Evolutionary conservation across 2,797 vertebrate genomes (phyloP), one percentile per base, ranked within the genome.

Genomic region (Emys orbicularis): DNA sequence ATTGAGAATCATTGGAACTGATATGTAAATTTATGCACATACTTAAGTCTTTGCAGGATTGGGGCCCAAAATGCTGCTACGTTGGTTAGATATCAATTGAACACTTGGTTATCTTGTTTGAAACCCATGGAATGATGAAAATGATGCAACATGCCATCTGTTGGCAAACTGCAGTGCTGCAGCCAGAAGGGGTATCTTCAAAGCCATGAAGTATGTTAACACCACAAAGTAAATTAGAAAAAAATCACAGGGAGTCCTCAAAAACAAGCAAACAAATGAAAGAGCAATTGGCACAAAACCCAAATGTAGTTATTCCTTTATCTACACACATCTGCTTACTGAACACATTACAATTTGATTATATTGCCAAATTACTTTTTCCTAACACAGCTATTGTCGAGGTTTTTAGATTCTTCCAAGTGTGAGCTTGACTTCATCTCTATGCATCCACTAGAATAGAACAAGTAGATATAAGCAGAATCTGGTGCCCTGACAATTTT

Each of bases 311-410:
- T 96, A 95, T 91, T 88, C 96, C 89, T 98, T 98, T 98, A 98
- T 98, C 98, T 96, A 92, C 90, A 93, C 97, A 97, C 98, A 98
- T 98, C 98, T 98, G 98, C 95, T 97, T 96, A 95, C 95, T 95
- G 95, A 98, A 97, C 47, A 61, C 96, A 97, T 97, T 97, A 90
- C 95, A 93, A 97, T 97, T 98, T 98, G 96, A 98, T 98, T 98
- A 96, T 96, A 95, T 86, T 97, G 97, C 91, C 96, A 97, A 98
- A 98, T 98, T 98, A 93, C 93, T 54, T 9, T 95, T 92, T 86
- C 89, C 90, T 95, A 92, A 87, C 90, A 92, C 57, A 97, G 94
- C n/a, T 88, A 15, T 92, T 95, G 93, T 93, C 90, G 76, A 5
- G n/a, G 90, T 85, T 93, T 95, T 96, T 88, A 94, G 86, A 96